A percentile compares a stretch with the other conserved stretches of the same genome.
phyloP scores from a whole-genome alignment of 2,113 vertebrate genomes.

The Actenoides lindsayi region DNA sequence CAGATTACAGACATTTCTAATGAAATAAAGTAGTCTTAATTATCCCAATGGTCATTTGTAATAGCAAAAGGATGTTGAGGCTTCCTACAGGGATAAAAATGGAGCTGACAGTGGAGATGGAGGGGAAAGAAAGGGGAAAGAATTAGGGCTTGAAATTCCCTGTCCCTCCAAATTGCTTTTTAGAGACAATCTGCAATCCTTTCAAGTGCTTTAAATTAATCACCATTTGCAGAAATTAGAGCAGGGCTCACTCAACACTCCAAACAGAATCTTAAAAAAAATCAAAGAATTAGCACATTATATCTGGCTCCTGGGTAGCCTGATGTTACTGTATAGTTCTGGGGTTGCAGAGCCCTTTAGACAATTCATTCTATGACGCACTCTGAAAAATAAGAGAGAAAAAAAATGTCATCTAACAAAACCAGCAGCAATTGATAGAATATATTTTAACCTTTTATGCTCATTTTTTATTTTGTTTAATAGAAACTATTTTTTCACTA shows the following conservation, averaged over 20 bases:
- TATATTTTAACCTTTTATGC: not conserved
- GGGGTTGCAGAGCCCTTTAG: not conserved
- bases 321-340: not conserved
- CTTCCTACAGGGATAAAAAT: not conserved
- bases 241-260: not conserved
- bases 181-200: not conserved
- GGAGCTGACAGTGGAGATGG: not conserved
- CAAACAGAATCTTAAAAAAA: not conserved
- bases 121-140: not conserved
- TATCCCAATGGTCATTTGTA: not conserved
- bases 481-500: not conserved
- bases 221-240: not conserved
- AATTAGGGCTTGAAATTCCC: not conserved
- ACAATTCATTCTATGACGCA: not conserved
- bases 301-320: not conserved
- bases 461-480: not conserved
- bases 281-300: not conserved
- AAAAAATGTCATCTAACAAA: not conserved
- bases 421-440: not conserved
- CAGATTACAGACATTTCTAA: not conserved
- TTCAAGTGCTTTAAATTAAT: not conserved
- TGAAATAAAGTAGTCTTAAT: slow-evolving; percentile 20
- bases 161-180: not conserved
- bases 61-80: not conserved
- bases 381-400: not conserved